A percentile compares a stretch with the other conserved stretches of the same genome.
These are phyloP conservation scores for Neolamprologus longior DNA, from an alignment of 2,113 vertebrate genomes.

Conservation along the genomic window DNA sequence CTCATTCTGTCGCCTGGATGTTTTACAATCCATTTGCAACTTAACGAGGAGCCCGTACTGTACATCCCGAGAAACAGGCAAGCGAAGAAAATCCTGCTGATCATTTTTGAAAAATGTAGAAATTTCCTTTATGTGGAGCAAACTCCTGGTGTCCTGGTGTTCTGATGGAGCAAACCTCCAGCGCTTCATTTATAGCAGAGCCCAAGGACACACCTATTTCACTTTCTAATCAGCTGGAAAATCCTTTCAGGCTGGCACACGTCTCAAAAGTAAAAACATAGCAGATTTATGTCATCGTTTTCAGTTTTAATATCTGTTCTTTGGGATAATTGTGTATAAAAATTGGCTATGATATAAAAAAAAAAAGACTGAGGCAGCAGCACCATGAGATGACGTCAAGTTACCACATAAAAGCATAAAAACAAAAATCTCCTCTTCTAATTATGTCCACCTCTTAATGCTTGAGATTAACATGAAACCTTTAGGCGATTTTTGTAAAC, in stretches of 20 bases:
- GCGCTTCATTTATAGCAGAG: neutral
- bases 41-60: neutral
- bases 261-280: neutral
- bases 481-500: neutral
- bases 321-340: neutral
- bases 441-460: neutral
- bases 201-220: neutral
- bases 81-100: neutral
- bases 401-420: neutral
- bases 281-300: neutral
- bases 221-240: neutral
- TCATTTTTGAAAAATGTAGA: slow-evolving; percentile 12
- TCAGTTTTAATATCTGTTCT: neutral
- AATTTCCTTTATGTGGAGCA: fast-evolving
- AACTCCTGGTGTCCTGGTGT: fast-evolving
- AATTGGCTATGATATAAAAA: neutral
- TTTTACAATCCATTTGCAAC: slow-evolving; percentile 26
- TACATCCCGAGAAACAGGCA: slow-evolving; percentile 22
- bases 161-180: neutral
- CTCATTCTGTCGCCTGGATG: neutral
- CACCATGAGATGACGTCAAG: neutral
- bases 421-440: fast-evolving
- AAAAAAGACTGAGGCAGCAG: neutral
- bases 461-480: fast-evolving
- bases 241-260: fast-evolving